Evolutionary conservation across 2,797 vertebrate genomes (phyloP), one percentile per base, ranked within the genome.

Genomic region (Phaenicophaeus curvirostris): DNA sequence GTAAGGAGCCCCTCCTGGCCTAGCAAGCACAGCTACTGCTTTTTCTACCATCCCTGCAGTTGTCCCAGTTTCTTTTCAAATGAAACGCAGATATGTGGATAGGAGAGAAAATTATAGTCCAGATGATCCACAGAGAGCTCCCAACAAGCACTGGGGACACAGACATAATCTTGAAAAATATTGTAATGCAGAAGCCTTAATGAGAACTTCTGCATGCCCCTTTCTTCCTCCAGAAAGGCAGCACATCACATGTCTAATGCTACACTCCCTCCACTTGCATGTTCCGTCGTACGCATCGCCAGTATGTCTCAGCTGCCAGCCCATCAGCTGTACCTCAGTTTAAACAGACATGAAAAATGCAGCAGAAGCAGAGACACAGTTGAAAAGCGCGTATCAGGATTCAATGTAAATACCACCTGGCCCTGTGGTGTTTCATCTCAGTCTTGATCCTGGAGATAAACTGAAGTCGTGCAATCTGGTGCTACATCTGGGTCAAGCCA

Each of bases 391-490:
- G 14, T 27, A 78, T 69, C 67, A 84, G 68, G 41, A 92, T 63
- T 75, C 77, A 50, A 37, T 44, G 59, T 53, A 96, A 94, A 89
- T 57, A 46, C 62, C 59, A 85, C 57, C 46, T 61, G 54, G 41
- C 35, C 50, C 18, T 4, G 0, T 23, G 23, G 61, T 75, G 46
- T 58, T 94, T 83, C 42, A 83, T 77, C 76, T 87, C 85, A 21
- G 37, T 89, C 71, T 85, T 82, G 53, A 84, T 71, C 74, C 79
- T 11, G 0, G 62, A 86, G 67, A 90, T 71, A 90, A 90, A 0
- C 18, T 37, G 53, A n/a, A 84, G 16, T 35, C 79, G 77, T 63
- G 74, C 94, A 91, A 84, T 80, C 41, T 58, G 58, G 71, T 93
- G 46, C 33, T 17, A 85, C 37, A 74, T n/a, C 54, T 76, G 71